These are phyloP conservation scores for Prionailurus viverrinus DNA, from an alignment of 2,113 vertebrate genomes.

Conservation along the genomic window DNA sequence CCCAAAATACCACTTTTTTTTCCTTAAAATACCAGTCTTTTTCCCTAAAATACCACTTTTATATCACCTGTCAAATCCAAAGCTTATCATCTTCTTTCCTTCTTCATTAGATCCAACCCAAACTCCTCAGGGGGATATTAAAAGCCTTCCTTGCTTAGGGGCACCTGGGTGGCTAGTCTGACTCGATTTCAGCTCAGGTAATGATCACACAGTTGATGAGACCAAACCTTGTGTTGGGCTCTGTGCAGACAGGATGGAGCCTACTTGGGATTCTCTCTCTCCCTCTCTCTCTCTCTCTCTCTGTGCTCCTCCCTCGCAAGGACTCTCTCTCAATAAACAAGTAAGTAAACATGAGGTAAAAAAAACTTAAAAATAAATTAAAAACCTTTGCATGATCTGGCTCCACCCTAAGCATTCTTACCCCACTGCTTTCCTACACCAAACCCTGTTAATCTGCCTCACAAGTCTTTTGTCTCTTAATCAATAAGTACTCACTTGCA, in stretches of 20 bases:
- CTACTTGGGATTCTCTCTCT: no score
- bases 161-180: no score
- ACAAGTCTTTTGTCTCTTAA: background rate
- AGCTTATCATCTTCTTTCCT: background rate
- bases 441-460: background rate
- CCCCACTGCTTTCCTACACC: background rate
- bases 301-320: no score
- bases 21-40: background rate
- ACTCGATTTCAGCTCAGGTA: no score
- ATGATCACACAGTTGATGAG: no score
- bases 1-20: background rate
- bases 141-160: background rate
- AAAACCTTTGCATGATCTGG: background rate
- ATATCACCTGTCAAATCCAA: background rate
- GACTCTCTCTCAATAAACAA: no score
- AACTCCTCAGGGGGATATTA: background rate
- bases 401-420: background rate
- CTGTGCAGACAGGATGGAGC: no score
- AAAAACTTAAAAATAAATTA: no score
- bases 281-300: no score
- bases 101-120: background rate
- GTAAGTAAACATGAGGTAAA: no score
- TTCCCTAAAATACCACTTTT: background rate
- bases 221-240: no score
- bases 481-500: background rate